Evolutionary conservation across 1,140 invertebrate species (phyloP).

Genomic region (Antheraea pernyi): DNA sequence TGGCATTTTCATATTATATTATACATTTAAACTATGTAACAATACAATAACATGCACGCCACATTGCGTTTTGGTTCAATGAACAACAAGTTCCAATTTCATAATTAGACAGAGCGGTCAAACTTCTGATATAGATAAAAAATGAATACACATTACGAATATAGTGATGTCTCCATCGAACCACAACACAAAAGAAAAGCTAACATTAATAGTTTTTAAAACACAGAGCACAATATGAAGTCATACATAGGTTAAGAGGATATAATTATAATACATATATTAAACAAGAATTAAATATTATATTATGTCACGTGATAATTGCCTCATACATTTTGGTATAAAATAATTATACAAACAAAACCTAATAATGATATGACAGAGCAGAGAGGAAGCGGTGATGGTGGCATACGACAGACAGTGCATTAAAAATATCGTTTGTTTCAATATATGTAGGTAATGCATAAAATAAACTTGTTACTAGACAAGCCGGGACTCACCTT

Average conservation of each 20-base stretch:
- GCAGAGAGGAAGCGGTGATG: conserved; percentile 82
- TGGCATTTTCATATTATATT: conserved; percentile 61
- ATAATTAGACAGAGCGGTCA: conserved; percentile 38
- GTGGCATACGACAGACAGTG: conserved; percentile 81
- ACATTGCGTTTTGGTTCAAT: conserved; percentile 77
- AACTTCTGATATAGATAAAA: conserved; percentile 22
- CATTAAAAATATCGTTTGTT: conserved; percentile 78
- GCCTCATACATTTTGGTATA: conserved; percentile 75
- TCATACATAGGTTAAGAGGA: conserved; percentile 75
- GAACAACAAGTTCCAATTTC: conserved; percentile 49
- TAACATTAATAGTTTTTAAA: conserved; percentile 72
- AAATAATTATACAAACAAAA: conserved; percentile 75
- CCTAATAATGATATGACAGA: conserved; percentile 75
- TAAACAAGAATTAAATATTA: conserved; percentile 73
- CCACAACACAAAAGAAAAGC: conserved; percentile 78
- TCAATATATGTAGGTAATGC: conserved; percentile 76
- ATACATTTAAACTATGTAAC: conserved; percentile 70
- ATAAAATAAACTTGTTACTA: conserved; percentile 76
- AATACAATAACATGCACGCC: conserved; percentile 75
- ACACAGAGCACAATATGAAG: conserved; percentile 77
- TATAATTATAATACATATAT: conserved; percentile 55
- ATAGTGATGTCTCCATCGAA: conserved; percentile 58
- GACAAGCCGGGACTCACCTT: conserved; percentile 86
- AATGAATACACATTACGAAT: background rate
- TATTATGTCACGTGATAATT: conserved; percentile 74